Evolutionary conservation across 92 coral and sea anemone genomes (phyloP), one percentile per base, ranked within the genome.

Genomic region (Nematostella vectensis): DNA sequence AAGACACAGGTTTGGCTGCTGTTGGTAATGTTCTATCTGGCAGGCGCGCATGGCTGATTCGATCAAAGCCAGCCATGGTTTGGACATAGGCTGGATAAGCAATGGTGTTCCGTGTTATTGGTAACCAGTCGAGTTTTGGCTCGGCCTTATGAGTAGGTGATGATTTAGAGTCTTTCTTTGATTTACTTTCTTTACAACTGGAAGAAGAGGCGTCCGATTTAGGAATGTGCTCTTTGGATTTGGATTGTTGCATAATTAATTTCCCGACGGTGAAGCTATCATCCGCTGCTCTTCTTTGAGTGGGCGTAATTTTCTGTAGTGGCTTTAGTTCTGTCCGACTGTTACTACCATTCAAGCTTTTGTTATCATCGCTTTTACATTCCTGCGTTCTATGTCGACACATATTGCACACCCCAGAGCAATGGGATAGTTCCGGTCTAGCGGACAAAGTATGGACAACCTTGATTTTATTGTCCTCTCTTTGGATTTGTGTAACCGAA

Each of bases 91-190:
- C 15, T 8, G 87, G 84, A 54, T 85, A 85, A 1, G 71, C 83
- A 25, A 85, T 48, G 11, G 93, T 74, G 45, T 78, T 86, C 19
- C 80, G 78, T 1, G 98, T 91, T n/a, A 93, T 93, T 0, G 99
- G 99, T 11, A 87, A 73, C 99, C 99, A 93, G 64, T 93, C 89
- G 42, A 93, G 76, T 17, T 76, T 60, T 31, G 65, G 33, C 29
- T 55, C 67, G 10, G 23, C n/a, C 20, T 55, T 55, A 19, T 33
- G 51, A 11, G 72, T 27, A 27, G 54, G 55, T 1, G 11, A 27
- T 8, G 11, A 28, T 25, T 58, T 58, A 1, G 29, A 55, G 11
- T 63, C 77, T 65, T 50, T 77, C 24, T 31, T 27, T 47, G 66
- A 79, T 47, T 61, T 71, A 19, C 54, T 57, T 11, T 26, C 66